Conservation (phyloP, 37 sponge, comb jelly and placozoan species). For the Oscarella lobularis region DNA sequence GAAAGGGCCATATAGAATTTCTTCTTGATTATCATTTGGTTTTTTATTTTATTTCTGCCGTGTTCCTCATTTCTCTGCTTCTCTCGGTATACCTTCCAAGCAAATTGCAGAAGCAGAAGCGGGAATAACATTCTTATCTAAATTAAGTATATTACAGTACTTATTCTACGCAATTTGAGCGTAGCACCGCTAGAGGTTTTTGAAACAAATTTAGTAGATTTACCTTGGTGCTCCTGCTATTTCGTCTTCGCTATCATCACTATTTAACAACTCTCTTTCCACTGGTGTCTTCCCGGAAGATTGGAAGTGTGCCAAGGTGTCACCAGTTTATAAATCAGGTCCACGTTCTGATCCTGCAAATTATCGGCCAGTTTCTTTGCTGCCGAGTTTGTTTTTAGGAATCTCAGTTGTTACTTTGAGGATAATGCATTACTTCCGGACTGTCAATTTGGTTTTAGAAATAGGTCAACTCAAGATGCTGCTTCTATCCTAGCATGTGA, state of each 20-base stretch:
- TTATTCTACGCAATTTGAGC: too few relatives aligned
- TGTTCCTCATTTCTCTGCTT: too few relatives aligned
- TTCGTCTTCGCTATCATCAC: neutral
- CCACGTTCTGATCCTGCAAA: neutral
- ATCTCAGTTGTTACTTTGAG: neutral
- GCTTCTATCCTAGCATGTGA: neutral
- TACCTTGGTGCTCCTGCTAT: neutral
- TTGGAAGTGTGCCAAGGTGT: neutral
- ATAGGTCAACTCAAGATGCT: slow-evolving; percentile 7
- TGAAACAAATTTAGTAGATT: too few relatives aligned
- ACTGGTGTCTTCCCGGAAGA: neutral
- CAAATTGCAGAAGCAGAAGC: too few relatives aligned
- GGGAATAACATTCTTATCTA: too few relatives aligned
- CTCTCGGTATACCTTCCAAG: too few relatives aligned
- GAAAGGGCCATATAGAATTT: too few relatives aligned
- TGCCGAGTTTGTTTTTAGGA: neutral
- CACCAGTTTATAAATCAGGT: slow-evolving; percentile 6
- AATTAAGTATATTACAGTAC: too few relatives aligned
- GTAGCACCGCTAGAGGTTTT: too few relatives aligned
- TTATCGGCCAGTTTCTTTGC: slow-evolving; percentile 4
- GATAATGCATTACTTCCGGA: neutral
- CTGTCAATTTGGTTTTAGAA: slow-evolving; percentile 8
- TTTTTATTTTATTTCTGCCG: too few relatives aligned
- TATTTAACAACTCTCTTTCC: neutral
- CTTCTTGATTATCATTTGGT: too few relatives aligned